Base-by-base conservation (phyloP, 1,140 invertebrate genomes). In the Pseudomyrmex sp. region DNA sequence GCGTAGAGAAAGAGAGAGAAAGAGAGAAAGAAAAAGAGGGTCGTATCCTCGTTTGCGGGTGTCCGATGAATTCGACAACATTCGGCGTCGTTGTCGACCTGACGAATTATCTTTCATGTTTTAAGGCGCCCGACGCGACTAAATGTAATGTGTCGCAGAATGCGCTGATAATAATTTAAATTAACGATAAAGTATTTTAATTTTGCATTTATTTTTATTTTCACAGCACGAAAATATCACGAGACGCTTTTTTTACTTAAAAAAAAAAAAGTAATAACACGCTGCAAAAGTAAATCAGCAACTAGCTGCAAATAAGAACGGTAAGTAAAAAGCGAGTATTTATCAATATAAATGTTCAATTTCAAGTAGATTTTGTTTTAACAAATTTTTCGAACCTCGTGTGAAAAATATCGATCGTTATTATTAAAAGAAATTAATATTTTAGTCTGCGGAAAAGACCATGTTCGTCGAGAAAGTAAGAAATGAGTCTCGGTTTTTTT, bases 31-130 rank as follows among this genome's bases (percentile, higher is more conserved):
- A 52, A 26, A 58, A 69, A 26, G 65, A 70, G 20, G 58, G 18
- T 44, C 66, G 66, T 48, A 46, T 62, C 69, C 76, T 72, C 76
- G 76, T 70, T 80, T 80, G 26, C 66, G 44, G 7, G 66, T 70
- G 44, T 59, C 44, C 35, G 44, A 66, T 10, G 65, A 52, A 79
- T 70, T 56, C 44, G 76, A 70, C 44, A 66, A 65, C 61, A 70
- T 80, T 48, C 66, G 44, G 52, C 75, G 63, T 56, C 52, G 52
- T 68, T 69, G 18, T 48, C 66, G 76, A 66, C 46, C 23, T 44
- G 74, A 48, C 52, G 65, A 80, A 70, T 80, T 70, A 44, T 80
- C 76, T 70, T 80, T 80, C 44, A 70, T 79, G 20, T 70, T 79
- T 70, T 18, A 58, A 58, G 62, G n/a, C 26, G 20, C 65, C 13